These are phyloP conservation scores for Anomalospiza imberbis DNA, from an alignment of 2,797 vertebrate species.

Conservation along the genomic window DNA sequence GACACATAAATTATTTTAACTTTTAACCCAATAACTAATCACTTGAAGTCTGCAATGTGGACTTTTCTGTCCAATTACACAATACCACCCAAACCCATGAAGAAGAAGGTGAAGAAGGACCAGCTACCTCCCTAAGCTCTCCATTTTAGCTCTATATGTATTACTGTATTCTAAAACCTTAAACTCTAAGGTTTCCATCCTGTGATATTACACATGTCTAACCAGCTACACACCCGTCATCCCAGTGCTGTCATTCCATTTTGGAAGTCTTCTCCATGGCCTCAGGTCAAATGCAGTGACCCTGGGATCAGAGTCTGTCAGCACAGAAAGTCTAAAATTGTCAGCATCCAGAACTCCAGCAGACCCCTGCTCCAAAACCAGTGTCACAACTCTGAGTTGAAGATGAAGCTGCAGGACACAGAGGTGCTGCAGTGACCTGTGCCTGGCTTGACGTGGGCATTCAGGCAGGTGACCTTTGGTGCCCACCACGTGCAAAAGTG, in stretches of 20 bases:
- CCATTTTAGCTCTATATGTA: neutral
- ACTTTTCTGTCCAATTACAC: neutral
- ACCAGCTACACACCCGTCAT: neutral
- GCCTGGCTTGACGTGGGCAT: accelerated
- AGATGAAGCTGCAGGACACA: neutral
- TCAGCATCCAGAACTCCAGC: neutral
- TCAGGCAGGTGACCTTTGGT: neutral
- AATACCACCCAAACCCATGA: neutral
- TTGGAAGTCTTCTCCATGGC: neutral
- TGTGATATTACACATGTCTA: neutral
- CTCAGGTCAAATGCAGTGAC: neutral
- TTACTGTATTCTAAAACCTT: neutral
- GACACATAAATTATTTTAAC: neutral
- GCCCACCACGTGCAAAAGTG: neutral
- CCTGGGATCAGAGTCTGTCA: neutral
- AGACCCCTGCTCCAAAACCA: neutral
- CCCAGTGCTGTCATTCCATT: neutral
- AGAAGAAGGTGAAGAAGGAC: neutral
- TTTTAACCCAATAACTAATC: neutral
- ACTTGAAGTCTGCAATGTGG: neutral
- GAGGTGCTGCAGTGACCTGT: neutral
- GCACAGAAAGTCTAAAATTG: neutral
- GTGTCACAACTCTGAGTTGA: neutral
- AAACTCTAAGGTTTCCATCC: neutral
- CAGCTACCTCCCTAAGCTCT: neutral